Base-by-base conservation (phyloP, 2,797 vertebrate genomes). In the Clarias fuscus region DNA sequence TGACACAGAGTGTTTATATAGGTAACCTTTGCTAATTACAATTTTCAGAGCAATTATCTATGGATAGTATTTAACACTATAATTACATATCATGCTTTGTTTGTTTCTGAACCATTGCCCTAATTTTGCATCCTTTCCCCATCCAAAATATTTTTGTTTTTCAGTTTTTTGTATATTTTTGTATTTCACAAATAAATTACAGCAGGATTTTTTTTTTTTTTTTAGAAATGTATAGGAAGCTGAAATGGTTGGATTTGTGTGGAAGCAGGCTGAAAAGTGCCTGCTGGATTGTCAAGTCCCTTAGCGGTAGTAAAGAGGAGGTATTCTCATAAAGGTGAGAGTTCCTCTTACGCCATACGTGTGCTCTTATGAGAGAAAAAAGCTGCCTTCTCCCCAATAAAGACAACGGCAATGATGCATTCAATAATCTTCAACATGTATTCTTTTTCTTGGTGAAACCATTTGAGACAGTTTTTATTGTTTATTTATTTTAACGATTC, bases 311-410 rank as follows among this genome's bases (percentile, higher is more conserved):
- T 80, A 84, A 85, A 86, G 76, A 2, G 59, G 82, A 79, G 73
- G 73, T 86, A 84, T 82, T 56, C 79, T 89, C 85, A 82, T 84
- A 64, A 83, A 87, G 86, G 77, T 79, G 81, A 87, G 84, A 83
- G 86, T 83, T 82, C 64, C 30, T 71, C 17, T 81, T 83, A 88
- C 71, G 56, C 79, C 87, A 75, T 71, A 30, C 56, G 1, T 62
- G 53, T 62, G 84, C 56, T 33, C 20, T 85, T 82, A 30, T 27
- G 83, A 18, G 24, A 1, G 2, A 40, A 65, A 43, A 81, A 0
- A 56, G 10, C 71, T 67, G 37, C 59, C 40, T 77, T 83, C 64
- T 20, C n/a, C 6, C 40, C 58, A 75, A 65, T 84, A 75, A 75
- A 82, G 77, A 82, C 15, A 18, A 78, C 65, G 83, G 65, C 73